Base-by-base conservation (phyloP, 1,140 invertebrate species). In the Zaprionus lachaisei region DNA sequence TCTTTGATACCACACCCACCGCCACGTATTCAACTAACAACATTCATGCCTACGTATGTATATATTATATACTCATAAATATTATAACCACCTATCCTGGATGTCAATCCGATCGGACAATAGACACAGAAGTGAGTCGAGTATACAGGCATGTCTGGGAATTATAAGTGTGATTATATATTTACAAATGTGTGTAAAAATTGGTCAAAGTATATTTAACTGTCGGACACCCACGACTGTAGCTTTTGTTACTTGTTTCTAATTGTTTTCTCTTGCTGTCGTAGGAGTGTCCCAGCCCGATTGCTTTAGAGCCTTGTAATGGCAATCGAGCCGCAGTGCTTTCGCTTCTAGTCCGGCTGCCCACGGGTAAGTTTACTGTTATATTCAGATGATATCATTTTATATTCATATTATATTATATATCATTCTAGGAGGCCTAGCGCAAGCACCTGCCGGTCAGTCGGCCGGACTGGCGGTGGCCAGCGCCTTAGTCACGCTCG, bases 261-360 rank as follows among this genome's bases (percentile, higher is more conserved):
- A 49, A 41, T 20, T 37, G 1, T 64, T 68, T 44, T 12, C 31
- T 28, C 51, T 57, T 75, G 5, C 9, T 12, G 9, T 54, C 49
- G 0, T 62, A 93, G 93, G 95, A 96, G 90, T 96, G 96, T 68
- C 98, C 98, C 14, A 98, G 97, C 93, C 98, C 98, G 31, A 98
- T 99, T 82, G 97, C 98, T 22, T 93, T 99, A 73, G 98, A 99
- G 93, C 98, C 98, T 58, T 98, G 98, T 91, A 94, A 94, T 87
- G 97, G 96, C 37, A 97, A 97, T 87, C 95, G 97, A 92, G 98
- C 98, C 41, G 98, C 98, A 55, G 97, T 99, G 84, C 94, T 99
- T 68, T 98, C 98, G 66, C 95, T 99, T 80, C 94, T 99, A 93
- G 96, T 99, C 90, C 96, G 97, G 91, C 93, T 98, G 79, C 97